Percentiles rank a stretch among this genome's conserved stretches.
Conservation (phyloP, 2,888 invertebrate species). For the Hipparchia sbordonii region DNA sequence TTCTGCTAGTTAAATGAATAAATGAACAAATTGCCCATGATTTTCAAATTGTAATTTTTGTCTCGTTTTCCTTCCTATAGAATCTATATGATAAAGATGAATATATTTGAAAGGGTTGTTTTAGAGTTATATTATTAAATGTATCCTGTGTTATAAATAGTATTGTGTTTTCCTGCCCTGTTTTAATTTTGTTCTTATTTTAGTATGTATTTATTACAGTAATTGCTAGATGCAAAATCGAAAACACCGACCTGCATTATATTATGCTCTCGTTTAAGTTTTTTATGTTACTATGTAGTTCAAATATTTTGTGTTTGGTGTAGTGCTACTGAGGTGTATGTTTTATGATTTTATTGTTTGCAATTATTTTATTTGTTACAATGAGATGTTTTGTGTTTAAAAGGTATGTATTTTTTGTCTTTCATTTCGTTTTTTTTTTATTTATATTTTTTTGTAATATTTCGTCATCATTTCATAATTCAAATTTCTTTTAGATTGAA, state of each 20-base stretch:
- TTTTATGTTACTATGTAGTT: conserved; percentile 3
- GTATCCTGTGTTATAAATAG: neutral
- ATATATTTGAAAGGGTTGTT: neutral
- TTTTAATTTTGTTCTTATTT: neutral
- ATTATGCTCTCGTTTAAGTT: neutral
- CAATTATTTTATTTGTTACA: conserved; percentile 21
- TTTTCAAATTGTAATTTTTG: neutral
- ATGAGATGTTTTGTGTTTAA: conserved; percentile 30
- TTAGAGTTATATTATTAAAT: neutral
- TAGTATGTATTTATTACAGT: neutral
- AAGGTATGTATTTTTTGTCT: conserved; percentile 39
- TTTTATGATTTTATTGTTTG: conserved; percentile 14
- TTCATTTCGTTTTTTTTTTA: conserved; percentile 19
- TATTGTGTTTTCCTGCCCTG: neutral
- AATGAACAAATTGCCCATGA: neutral
- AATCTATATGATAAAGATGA: neutral
- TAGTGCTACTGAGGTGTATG: conserved; percentile 23
- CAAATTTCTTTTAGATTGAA: conserved; percentile 89
- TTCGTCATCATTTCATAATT: neutral
- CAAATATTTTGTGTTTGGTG: conserved; percentile 12
- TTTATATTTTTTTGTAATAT: conserved; percentile 33
- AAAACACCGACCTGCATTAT: neutral
- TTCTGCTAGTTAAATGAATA: neutral
- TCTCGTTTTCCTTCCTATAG: neutral
- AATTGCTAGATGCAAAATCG: neutral